Evolutionary conservation across 2,113 vertebrate species (phyloP).

Genomic region (Amazona guildingii): DNA sequence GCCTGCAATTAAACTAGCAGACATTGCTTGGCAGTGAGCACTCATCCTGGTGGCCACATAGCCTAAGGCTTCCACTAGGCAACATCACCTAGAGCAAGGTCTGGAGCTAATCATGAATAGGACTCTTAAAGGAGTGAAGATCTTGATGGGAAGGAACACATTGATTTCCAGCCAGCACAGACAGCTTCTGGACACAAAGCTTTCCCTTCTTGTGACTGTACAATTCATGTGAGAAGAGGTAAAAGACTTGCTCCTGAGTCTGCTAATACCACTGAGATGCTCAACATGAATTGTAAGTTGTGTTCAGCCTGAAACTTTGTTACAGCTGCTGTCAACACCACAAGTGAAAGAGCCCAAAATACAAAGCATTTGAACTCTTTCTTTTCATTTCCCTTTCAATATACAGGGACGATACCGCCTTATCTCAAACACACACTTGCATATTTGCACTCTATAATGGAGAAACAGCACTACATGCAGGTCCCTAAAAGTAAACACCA

Average conservation of each 20-base stretch:
- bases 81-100: background rate
- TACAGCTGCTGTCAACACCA: conserved; percentile 22
- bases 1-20: background rate
- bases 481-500: conserved; percentile 55
- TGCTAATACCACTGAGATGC: background rate
- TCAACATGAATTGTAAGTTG: background rate
- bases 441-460: conserved; percentile 50
- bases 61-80: background rate
- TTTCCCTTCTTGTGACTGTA: background rate
- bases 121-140: background rate
- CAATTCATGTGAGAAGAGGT: background rate
- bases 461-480: conserved; percentile 62
- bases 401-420: background rate
- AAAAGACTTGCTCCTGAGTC: background rate
- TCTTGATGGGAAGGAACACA: background rate
- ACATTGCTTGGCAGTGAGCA: accelerated
- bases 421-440: conserved; percentile 64
- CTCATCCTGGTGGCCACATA: background rate
- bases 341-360: conserved; percentile 2
- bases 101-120: accelerated
- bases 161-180: background rate
- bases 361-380: conserved; percentile 33
- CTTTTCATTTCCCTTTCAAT: conserved; percentile 38
- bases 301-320: background rate
- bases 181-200: background rate